Base-by-base conservation (phyloP, 2,888 invertebrate genomes). In the Drosophila flavopinicola region DNA sequence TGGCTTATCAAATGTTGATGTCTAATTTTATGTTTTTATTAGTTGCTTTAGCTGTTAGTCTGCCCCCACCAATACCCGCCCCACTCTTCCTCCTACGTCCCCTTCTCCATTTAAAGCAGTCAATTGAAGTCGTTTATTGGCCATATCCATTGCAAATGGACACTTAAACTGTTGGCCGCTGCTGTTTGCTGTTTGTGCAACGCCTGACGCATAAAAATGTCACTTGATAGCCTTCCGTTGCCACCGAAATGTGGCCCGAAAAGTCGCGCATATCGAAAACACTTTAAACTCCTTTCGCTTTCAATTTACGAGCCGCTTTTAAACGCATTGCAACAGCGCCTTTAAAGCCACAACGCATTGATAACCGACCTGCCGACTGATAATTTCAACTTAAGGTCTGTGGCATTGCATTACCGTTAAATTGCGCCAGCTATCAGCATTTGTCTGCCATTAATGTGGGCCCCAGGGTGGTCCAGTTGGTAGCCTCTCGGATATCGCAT, bases 261-360 rank as follows among this genome's bases (percentile, higher is more conserved):
- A 66, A 27, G 15, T 13, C 60, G 10, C 29, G 27, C 35, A 17
- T 69, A 74, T 74, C 60, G 38, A 25, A 52, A 49, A 58, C 58
- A 75, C 67, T 64, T 60, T 53, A 69, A 75, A 35, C 57, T 73
- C 42, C 73, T 76, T 76, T 78, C 76, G 61, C 23, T 70, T 73
- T 73, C 79, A 73, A 79, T 78, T 85, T 67, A 44, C 52, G 54
- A 27, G 27, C 20, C 11, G 58, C 17, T 37, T 61, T 13, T n/a
- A 15, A 10, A 15, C 38, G 25, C 11, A 25, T 30, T 54, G 33
- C 47, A 25, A 10, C 23, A 32, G 23, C 32, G 35, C 37, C 30
- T 61, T 51, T 47, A 41, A 48, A 47, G 39, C 45, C 42, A n/a
- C n/a, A 42, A 11, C 17, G 23, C 9, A 23, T 10, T 41, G 74